Conservation (phyloP, 2,888 invertebrate genomes). For the Cremastobaeus sp. region DNA sequence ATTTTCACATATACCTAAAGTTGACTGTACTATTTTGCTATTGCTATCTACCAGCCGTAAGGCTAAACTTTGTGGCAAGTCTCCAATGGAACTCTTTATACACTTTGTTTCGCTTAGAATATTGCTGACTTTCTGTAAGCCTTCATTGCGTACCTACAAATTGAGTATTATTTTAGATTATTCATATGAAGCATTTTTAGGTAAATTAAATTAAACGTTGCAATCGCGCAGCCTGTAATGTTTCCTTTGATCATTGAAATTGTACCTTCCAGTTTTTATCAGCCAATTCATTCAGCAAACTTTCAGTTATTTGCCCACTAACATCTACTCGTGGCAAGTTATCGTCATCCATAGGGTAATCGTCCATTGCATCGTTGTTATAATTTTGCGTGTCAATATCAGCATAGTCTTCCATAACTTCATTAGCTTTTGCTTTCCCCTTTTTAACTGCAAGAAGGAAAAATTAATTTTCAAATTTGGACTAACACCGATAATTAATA, state of each 20-base stretch:
- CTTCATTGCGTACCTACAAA: conserved; percentile 79
- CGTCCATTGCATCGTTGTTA: conserved; percentile 47
- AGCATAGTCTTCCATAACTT: conserved; percentile 33
- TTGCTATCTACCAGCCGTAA: conserved; percentile 92
- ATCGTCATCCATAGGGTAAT: conserved; percentile 79
- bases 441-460: conserved; percentile 36
- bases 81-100: conserved; percentile 90
- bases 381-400: conserved; percentile 38
- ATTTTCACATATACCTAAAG: conserved; percentile 89
- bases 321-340: conserved; percentile 88
- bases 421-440: conserved; percentile 46
- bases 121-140: conserved; percentile 82
- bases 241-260: no score
- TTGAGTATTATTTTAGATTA: no score
- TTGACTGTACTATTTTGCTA: conserved; percentile 91
- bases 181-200: no score
- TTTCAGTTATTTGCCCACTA: conserved; percentile 88
- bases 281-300: conserved; percentile 87
- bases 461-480: neutral
- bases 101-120: conserved; percentile 88
- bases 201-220: no score
- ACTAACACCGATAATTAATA: neutral
- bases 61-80: conserved; percentile 88
- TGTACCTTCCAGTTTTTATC: conserved; percentile 97
- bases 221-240: no score